These are phyloP conservation scores for Ceratitis capitata DNA, from an alignment of 1,140 invertebrate species.

Conservation along the genomic window DNA sequence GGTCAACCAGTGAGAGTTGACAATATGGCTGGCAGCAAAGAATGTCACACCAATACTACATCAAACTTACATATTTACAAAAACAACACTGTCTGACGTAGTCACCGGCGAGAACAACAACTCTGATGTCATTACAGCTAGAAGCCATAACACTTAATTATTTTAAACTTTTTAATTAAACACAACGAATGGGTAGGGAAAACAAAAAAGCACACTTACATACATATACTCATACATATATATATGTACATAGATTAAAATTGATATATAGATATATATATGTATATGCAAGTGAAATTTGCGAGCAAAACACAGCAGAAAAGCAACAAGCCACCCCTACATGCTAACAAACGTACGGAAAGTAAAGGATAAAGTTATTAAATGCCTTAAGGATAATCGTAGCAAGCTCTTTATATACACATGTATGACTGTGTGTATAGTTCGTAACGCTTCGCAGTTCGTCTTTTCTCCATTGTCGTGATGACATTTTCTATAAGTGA, in stretches of 20 bases:
- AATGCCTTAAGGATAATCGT: neutral
- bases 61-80: neutral
- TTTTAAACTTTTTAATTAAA: slow-evolving; percentile 35
- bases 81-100: no score
- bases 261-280: neutral
- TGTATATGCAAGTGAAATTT: neutral
- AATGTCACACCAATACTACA: neutral
- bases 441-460: neutral
- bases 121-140: neutral
- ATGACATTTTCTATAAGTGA: slow-evolving; percentile 5
- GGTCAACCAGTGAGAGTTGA: neutral
- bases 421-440: neutral
- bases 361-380: slow-evolving; percentile 15
- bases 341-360: no score
- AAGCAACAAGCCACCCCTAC: no score
- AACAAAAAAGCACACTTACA: neutral
- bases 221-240: neutral
- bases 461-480: neutral
- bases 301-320: neutral
- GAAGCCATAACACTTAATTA: slow-evolving; percentile 32
- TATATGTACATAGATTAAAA: neutral
- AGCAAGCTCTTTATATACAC: no score
- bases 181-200: neutral
- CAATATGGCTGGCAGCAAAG: neutral
- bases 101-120: no score